These are phyloP conservation scores for Sapajus apella DNA, from an alignment of 2,113 vertebrate species.

Conservation along the genomic window DNA sequence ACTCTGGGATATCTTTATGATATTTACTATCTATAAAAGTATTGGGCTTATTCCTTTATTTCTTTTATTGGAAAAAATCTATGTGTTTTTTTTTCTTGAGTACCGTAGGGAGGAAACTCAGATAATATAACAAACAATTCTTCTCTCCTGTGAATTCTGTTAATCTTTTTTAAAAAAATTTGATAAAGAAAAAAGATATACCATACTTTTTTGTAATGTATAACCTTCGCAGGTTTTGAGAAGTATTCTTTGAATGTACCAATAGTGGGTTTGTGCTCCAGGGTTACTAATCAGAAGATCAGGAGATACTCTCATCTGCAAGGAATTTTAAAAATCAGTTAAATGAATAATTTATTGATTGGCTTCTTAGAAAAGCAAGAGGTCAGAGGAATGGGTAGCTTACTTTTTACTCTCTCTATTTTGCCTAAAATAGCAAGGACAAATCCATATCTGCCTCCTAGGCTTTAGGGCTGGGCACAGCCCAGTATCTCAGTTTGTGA, in stretches of 20 bases:
- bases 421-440: not conserved
- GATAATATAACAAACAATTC: not conserved
- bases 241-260: not conserved
- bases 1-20: not conserved
- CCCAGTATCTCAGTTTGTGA: not conserved
- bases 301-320: not conserved
- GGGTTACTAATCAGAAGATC: not conserved
- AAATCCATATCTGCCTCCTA: not conserved
- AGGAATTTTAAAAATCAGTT: not conserved
- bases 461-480: not conserved
- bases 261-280: not conserved
- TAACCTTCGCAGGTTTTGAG: not conserved
- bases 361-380: not conserved
- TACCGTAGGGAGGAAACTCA: not conserved
- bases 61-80: not conserved
- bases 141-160: not conserved
- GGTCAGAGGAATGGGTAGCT: not conserved
- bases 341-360: not conserved
- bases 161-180: not conserved
- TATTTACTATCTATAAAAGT: not conserved
- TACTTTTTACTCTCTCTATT: not conserved
- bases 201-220: not conserved
- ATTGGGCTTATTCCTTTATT: not conserved
- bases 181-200: no score
- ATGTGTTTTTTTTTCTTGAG: not conserved